These are phyloP conservation scores for Drosophila serrata DNA, from an alignment of 1,140 invertebrate species.

Conservation along the genomic window DNA sequence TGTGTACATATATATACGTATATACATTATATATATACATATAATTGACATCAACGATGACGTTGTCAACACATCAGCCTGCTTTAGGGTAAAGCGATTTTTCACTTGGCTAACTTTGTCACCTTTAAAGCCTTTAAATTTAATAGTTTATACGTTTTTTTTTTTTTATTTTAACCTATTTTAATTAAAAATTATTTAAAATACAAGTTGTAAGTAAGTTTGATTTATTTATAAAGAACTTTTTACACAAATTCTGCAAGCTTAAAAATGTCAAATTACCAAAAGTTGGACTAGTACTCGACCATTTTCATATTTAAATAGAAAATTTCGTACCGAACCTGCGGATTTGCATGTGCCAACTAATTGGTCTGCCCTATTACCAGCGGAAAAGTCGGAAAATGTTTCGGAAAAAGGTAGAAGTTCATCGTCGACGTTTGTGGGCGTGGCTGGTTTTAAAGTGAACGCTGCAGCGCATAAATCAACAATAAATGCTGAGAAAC, in stretches of 20 bases:
- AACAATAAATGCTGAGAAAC: slow-evolving; percentile 41
- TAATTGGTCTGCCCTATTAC: slow-evolving; percentile 32
- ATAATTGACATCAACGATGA: slow-evolving; percentile 58
- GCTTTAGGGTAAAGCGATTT: slow-evolving; percentile 17
- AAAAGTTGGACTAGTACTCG: not conserved
- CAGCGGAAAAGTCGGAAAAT: slow-evolving; percentile 8
- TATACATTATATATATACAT: not conserved
- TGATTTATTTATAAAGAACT: not conserved
- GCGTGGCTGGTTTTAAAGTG: slow-evolving; percentile 36
- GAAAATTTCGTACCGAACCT: not conserved
- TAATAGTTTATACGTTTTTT: not conserved
- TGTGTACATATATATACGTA: not conserved
- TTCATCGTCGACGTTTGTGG: slow-evolving; percentile 12
- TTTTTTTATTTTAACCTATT: too few species aligned
- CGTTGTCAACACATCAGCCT: slow-evolving; percentile 17
- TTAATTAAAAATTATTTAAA: not conserved
- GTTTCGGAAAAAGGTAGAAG: slow-evolving; percentile 13
- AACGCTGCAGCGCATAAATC: slow-evolving; percentile 58
- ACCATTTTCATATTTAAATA: slow-evolving; percentile 5
- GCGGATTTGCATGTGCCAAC: slow-evolving; percentile 3
- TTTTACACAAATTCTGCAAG: not conserved
- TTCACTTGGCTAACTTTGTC: not conserved
- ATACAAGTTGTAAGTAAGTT: not conserved
- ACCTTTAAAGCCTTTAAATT: slow-evolving; percentile 16
- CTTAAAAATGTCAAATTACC: not conserved